Conservation (phyloP, 2,797 vertebrate genomes). For the Hafferia zeledoni region DNA sequence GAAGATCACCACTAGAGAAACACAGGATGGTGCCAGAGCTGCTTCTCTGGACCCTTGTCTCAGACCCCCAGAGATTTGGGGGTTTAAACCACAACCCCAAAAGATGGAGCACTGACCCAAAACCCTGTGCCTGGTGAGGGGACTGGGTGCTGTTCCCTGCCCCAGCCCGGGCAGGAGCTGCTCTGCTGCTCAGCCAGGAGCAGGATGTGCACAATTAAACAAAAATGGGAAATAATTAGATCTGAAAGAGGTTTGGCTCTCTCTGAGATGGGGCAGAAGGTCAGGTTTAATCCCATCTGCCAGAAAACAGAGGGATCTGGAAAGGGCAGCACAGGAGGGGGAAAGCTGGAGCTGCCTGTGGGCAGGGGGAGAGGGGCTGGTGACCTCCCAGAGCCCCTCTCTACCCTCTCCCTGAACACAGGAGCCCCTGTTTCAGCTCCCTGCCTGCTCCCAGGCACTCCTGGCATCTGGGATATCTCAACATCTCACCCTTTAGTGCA, state of each 20-base stretch:
- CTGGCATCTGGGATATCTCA: not conserved
- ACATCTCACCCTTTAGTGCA: not conserved
- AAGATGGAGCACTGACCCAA: not conserved
- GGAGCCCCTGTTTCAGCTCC: not conserved
- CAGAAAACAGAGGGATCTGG: not conserved
- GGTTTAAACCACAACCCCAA: not conserved
- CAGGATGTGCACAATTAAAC: slow-evolving; percentile 36
- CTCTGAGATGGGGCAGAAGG: not conserved
- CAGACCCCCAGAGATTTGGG: not conserved
- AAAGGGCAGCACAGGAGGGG: fast-evolving
- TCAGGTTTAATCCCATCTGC: slow-evolving; percentile 26
- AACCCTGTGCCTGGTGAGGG: not conserved
- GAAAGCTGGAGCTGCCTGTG: not conserved
- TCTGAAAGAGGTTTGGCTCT: slow-evolving; percentile 6
- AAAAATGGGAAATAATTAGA: slow-evolving; percentile 41
- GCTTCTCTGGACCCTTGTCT: not conserved
- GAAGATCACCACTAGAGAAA: not conserved
- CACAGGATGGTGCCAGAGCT: not conserved
- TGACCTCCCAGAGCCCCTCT: not conserved
- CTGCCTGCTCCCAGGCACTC: not conserved
- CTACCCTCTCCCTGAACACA: not conserved
- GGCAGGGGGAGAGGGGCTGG: not conserved
- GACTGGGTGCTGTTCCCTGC: not conserved
- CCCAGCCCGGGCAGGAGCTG: not conserved
- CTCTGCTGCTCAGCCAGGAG: slow-evolving; percentile 6